Evolutionary conservation across 2,797 vertebrate genomes (phyloP).

Genomic region (Sebastes matsubarae): DNA sequence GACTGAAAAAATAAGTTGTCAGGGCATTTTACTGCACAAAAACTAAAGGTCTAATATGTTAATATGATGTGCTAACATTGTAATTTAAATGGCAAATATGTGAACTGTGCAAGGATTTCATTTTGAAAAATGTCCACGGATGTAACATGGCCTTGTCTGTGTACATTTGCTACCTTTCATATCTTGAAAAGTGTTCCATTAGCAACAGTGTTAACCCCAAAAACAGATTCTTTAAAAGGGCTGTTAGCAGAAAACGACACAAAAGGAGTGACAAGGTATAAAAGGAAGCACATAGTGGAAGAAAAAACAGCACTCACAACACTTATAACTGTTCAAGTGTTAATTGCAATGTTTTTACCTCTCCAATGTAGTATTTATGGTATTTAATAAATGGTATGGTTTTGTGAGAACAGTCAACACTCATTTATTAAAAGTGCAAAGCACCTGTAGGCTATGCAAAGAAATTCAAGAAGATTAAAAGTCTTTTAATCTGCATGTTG

Average conservation of each 20-base stretch:
- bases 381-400: neutral
- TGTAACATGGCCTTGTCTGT: neutral
- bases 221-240: neutral
- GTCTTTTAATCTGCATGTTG: neutral
- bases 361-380: neutral
- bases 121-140: neutral
- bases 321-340: neutral
- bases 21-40: neutral
- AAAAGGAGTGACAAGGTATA: neutral
- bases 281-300: neutral
- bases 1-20: neutral
- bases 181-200: neutral
- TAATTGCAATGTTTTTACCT: neutral
- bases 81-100: neutral
- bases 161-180: neutral
- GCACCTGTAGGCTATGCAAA: neutral
- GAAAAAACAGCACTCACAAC: neutral
- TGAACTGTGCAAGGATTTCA: neutral
- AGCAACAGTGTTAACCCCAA: neutral
- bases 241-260: neutral
- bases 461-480: neutral
- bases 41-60: neutral
- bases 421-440: constrained; percentile 1
- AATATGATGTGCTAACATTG: neutral
- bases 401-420: neutral